Percentiles rank a stretch among this genome's conserved stretches.
These are phyloP conservation scores for Eristalis arbustorum DNA, from an alignment of 2,888 invertebrate species.

Conservation along the genomic window DNA sequence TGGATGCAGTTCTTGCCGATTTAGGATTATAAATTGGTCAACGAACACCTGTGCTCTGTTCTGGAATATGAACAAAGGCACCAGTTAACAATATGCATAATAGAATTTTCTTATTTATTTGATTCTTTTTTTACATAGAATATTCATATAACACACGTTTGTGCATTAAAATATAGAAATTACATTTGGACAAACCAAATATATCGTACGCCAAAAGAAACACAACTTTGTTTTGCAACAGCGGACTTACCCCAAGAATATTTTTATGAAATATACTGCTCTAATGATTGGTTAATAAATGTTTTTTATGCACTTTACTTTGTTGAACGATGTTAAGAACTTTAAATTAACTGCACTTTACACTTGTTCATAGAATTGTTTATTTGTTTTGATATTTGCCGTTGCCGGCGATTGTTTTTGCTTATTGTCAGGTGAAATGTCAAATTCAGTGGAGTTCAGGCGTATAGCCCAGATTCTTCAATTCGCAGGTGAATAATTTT, in stretches of 20 bases:
- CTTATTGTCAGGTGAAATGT: not conserved
- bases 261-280: constrained; percentile 5
- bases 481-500: too few relatives aligned
- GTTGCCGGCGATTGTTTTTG: constrained; percentile 16
- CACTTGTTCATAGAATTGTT: not conserved
- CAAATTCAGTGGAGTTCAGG: constrained; percentile 6
- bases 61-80: not conserved
- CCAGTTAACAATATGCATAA: not conserved
- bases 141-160: not conserved
- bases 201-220: not conserved
- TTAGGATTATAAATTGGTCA: constrained; percentile 83
- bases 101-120: not conserved
- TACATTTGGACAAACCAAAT: not conserved
- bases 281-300: not conserved
- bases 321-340: not conserved
- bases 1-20: constrained; percentile 92
- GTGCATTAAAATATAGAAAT: not conserved
- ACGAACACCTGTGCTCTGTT: not conserved
- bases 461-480: not conserved
- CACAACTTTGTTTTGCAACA: not conserved
- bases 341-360: not conserved
- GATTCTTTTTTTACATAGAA: not conserved
- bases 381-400: constrained; percentile 27
- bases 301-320: not conserved
- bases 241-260: constrained; percentile 11